Evolutionary conservation across 2,888 invertebrate genomes (phyloP).

Genomic region (Phengaris arion): DNA sequence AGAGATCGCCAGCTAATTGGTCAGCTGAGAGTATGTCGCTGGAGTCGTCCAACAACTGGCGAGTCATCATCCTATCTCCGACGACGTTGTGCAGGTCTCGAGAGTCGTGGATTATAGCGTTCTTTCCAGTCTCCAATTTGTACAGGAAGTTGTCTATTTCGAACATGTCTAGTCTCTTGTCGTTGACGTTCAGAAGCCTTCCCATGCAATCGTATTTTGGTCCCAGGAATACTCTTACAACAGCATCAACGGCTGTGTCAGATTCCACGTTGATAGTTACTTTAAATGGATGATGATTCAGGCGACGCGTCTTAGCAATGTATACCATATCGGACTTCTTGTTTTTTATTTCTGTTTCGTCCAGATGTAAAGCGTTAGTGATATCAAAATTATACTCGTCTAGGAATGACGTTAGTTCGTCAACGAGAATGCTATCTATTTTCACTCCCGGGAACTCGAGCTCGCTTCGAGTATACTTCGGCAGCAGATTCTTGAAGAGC

Average conservation of each 20-base stretch:
- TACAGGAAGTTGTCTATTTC: slow-evolving; percentile 78
- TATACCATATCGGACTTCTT: slow-evolving; percentile 69
- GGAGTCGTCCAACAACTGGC: slow-evolving; percentile 48
- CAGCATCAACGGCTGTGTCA: slow-evolving; percentile 77
- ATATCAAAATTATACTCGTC: slow-evolving; percentile 84
- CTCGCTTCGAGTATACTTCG: slow-evolving; percentile 80
- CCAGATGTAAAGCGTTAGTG: slow-evolving; percentile 80
- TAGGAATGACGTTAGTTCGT: slow-evolving; percentile 84
- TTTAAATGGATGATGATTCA: slow-evolving; percentile 83
- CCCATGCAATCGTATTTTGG: slow-evolving; percentile 85
- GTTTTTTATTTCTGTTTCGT: slow-evolving; percentile 69
- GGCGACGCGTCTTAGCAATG: slow-evolving; percentile 80
- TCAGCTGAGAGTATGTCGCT: slow-evolving; percentile 66
- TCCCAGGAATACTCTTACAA: slow-evolving; percentile 85
- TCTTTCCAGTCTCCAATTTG: slow-evolving; percentile 82
- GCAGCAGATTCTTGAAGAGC: slow-evolving; percentile 80
- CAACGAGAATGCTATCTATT: slow-evolving; percentile 80
- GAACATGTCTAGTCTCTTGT: slow-evolving; percentile 67
- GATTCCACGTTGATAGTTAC: slow-evolving; percentile 78
- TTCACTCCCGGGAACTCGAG: slow-evolving; percentile 82
- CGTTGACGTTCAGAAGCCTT: slow-evolving; percentile 72
- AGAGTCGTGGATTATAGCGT: slow-evolving; percentile 84
- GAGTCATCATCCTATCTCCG: slow-evolving; percentile 78
- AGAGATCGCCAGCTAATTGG: slow-evolving; percentile 75
- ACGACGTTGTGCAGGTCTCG: slow-evolving; percentile 82